phyloP scores from a whole-genome alignment of 2,888 invertebrate genomes.

The Drosophila neotestacea region DNA sequence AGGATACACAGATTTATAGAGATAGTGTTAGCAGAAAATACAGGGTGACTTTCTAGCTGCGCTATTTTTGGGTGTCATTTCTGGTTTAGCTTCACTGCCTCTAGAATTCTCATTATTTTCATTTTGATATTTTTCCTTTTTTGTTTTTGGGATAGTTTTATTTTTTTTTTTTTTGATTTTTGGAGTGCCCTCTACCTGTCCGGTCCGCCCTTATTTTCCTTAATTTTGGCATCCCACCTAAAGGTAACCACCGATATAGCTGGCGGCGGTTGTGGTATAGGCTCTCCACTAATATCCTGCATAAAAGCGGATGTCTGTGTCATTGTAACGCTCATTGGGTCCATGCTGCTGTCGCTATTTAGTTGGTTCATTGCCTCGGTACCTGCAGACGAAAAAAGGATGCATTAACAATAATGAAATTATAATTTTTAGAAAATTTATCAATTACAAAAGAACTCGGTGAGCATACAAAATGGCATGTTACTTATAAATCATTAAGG shows the following conservation, averaged over 20 bases:
- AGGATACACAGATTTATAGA: conserved; percentile 32
- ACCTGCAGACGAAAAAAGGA: conserved; percentile 26
- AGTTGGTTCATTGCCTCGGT: conserved; percentile 61
- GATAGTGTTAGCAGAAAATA: conserved; percentile 53
- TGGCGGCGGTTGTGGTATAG: conserved; percentile 86
- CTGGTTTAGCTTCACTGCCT: conserved; percentile 59
- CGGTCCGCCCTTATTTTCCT: conserved; percentile 86
- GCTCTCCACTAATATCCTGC: conserved; percentile 70
- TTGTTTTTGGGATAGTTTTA: background rate
- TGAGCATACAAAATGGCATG: too few relatives aligned
- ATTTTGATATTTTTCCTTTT: background rate
- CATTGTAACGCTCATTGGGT: conserved; percentile 75
- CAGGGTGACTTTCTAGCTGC: conserved; percentile 55
- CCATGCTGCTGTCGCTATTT: conserved; percentile 75
- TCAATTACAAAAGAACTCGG: too few relatives aligned
- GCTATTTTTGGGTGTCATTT: conserved; percentile 34
- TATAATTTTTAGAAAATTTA: background rate
- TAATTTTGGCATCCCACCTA: conserved; percentile 91
- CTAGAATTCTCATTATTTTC: conserved; percentile 38
- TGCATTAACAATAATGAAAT: background rate
- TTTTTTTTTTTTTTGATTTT: conserved; percentile 11
- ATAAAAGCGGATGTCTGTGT: conserved; percentile 82
- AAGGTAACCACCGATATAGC: conserved; percentile 96
- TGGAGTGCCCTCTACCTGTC: conserved; percentile 85
- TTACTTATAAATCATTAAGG: too few relatives aligned